phyloP scores from a whole-genome alignment of 1,140 invertebrate genomes.

The Drosophila pruinosa region DNA sequence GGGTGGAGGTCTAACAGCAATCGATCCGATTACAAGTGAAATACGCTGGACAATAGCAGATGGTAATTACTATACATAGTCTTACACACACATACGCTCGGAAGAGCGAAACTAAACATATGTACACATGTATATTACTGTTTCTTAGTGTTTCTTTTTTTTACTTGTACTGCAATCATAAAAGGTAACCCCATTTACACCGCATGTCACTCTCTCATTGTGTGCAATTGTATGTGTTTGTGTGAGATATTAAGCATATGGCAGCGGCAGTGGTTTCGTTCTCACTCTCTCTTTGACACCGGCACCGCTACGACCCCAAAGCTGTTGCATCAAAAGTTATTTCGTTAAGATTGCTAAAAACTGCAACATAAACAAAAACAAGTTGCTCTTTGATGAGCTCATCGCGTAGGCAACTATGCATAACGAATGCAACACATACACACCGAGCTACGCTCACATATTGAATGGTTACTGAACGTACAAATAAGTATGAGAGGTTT shows the following conservation, averaged over 20 bases:
- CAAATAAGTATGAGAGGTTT: neutral
- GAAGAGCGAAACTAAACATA: no score
- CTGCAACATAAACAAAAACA: slow-evolving; percentile 46
- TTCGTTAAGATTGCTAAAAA: slow-evolving; percentile 30
- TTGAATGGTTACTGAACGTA: no score
- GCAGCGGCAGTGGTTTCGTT: neutral
- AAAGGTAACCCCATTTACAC: slow-evolving; percentile 36
- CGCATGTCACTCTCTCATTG: slow-evolving; percentile 15
- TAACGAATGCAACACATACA: slow-evolving; percentile 12
- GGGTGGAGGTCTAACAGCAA: slow-evolving; percentile 93
- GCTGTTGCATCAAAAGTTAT: slow-evolving; percentile 40
- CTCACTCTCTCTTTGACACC: slow-evolving; percentile 6
- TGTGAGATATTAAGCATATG: slow-evolving; percentile 46
- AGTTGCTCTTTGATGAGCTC: slow-evolving; percentile 42
- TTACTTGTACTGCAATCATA: slow-evolving; percentile 16
- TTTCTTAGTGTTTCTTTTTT: slow-evolving; percentile 7
- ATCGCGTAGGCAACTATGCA: slow-evolving; percentile 25
- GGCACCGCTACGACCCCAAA: slow-evolving; percentile 2
- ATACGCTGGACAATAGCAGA: slow-evolving; percentile 95
- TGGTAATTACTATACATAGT: slow-evolving; percentile 86
- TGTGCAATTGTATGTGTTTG: neutral
- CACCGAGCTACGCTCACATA: no score
- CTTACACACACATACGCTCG: slow-evolving; percentile 10
- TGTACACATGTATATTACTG: slow-evolving; percentile 7
- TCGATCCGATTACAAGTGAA: slow-evolving; percentile 92